Conservation (phyloP, 2,797 vertebrate genomes). For the Danio albolineatus region DNA sequence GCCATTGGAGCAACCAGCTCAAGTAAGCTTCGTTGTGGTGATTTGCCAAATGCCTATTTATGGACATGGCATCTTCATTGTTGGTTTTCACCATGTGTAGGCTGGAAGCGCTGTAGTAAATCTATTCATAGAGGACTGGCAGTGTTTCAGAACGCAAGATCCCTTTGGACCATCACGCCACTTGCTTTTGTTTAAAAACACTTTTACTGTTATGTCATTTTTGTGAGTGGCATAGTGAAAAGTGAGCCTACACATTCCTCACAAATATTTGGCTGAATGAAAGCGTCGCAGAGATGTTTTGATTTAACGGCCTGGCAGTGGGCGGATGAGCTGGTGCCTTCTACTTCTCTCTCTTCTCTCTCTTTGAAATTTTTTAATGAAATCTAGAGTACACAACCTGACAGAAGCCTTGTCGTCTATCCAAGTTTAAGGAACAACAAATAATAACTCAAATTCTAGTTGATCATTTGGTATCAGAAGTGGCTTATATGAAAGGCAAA, state of each 20-base stretch:
- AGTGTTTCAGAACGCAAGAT: background rate
- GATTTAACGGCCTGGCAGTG: conserved; percentile 43
- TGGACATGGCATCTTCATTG: conserved; percentile 10
- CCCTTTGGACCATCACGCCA: background rate
- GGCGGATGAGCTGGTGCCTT: conserved; percentile 24
- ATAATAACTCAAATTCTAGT: too few species aligned
- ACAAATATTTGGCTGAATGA: background rate
- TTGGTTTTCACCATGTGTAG: background rate
- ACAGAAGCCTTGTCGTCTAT: too few species aligned
- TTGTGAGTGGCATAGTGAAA: background rate
- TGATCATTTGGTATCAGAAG: too few species aligned
- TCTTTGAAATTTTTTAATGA: too few species aligned
- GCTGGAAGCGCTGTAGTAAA: background rate
- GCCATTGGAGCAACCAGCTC: background rate
- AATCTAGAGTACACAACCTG: too few species aligned
- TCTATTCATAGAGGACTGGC: background rate
- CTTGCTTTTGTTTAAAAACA: background rate
- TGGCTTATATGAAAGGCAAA: too few species aligned
- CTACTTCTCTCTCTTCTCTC: too few species aligned
- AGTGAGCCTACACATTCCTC: background rate
- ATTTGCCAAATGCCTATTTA: conserved; percentile 13
- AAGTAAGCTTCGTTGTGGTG: conserved; percentile 3
- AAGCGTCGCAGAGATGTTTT: conserved; percentile 13
- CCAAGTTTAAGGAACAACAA: too few species aligned
- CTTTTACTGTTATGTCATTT: background rate